These are phyloP conservation scores for Halictus quadricinctus DNA, from an alignment of 2,888 invertebrate species.

Conservation along the genomic window DNA sequence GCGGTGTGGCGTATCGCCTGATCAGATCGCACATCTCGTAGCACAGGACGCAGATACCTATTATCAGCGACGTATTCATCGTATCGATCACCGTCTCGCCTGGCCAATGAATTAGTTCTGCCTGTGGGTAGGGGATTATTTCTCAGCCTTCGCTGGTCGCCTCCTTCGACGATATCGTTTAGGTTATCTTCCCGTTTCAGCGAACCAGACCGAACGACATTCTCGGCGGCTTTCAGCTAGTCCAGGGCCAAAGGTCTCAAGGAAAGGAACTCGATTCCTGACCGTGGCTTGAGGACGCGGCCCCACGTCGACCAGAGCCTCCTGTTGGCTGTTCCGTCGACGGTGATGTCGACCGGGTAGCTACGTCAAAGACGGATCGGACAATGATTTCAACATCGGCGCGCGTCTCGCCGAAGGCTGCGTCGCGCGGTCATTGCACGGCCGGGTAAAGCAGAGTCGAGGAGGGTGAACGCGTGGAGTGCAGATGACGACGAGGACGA, in stretches of 20 bases:
- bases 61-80: conserved; percentile 88
- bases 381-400: conserved; percentile 4
- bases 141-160: neutral
- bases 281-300: conserved; percentile 2
- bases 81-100: conserved; percentile 52
- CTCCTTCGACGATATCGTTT: neutral
- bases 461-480: neutral
- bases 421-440: conserved; percentile 32
- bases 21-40: conserved; percentile 87
- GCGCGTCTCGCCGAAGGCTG: conserved; percentile 1
- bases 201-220: neutral
- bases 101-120: neutral
- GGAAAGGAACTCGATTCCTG: neutral
- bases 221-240: neutral
- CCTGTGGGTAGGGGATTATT: neutral
- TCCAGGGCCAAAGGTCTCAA: neutral
- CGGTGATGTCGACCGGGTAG: neutral
- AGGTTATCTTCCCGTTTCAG: neutral
- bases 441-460: neutral
- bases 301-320: neutral
- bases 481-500: neutral
- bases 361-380: neutral
- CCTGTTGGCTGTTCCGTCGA: neutral
- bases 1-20: conserved; percentile 76
- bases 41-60: conserved; percentile 87